Evolutionary conservation across 2,797 vertebrate species (phyloP).

Genomic region (Taenioides sp.): DNA sequence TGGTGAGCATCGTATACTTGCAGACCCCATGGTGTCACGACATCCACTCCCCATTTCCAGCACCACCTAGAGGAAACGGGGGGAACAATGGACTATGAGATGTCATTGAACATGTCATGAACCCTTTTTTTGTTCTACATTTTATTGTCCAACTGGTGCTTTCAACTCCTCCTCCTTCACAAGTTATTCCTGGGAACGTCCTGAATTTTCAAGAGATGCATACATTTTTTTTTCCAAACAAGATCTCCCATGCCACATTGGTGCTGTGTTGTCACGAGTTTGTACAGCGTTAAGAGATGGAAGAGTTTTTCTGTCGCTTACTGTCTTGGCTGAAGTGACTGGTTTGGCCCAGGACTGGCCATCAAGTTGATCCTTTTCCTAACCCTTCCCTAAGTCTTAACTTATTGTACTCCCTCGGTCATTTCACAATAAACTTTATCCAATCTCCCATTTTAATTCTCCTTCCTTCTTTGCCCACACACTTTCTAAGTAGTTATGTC

Average conservation of each 20-base stretch:
- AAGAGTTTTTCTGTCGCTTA: slow-evolving; percentile 40
- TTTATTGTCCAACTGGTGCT: slow-evolving; percentile 63
- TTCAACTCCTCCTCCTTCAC: slow-evolving; percentile 35
- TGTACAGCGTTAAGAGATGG: slow-evolving; percentile 60
- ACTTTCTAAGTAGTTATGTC: background rate
- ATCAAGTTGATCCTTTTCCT: slow-evolving; percentile 56
- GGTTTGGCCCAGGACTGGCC: slow-evolving; percentile 78
- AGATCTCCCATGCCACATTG: slow-evolving; percentile 35
- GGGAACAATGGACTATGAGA: slow-evolving; percentile 81
- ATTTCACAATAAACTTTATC: slow-evolving; percentile 84
- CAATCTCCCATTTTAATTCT: slow-evolving; percentile 63
- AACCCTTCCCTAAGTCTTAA: slow-evolving; percentile 77
- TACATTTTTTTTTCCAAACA: slow-evolving; percentile 38
- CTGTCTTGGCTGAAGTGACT: slow-evolving; percentile 60
- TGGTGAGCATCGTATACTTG: slow-evolving; percentile 71
- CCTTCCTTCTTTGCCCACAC: slow-evolving; percentile 21
- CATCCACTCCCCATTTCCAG: slow-evolving; percentile 78
- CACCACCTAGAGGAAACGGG: slow-evolving; percentile 71
- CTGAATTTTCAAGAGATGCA: slow-evolving; percentile 36
- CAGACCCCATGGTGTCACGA: slow-evolving; percentile 83
- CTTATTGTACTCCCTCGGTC: slow-evolving; percentile 78
- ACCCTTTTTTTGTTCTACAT: slow-evolving; percentile 68
- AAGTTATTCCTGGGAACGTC: slow-evolving; percentile 48
- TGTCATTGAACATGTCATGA: slow-evolving; percentile 67
- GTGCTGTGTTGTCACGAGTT: slow-evolving; percentile 36